Evolutionary conservation across 23 tunicate species (phyloP).

Genomic region (Trididemnum clinides): DNA sequence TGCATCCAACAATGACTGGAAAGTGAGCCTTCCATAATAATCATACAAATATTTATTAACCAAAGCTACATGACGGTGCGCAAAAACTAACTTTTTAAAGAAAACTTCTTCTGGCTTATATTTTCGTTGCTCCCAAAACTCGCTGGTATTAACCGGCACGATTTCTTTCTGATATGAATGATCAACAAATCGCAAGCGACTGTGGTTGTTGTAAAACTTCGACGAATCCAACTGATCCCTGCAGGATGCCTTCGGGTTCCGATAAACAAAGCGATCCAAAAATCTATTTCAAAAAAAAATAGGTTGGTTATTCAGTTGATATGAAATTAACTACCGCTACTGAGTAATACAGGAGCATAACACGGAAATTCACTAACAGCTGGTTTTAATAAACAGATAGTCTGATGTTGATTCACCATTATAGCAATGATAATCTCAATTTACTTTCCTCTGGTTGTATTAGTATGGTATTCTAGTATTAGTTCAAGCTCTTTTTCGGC

Average conservation of each 20-base stretch:
- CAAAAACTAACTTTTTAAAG: slow-evolving; percentile 57
- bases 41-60: too few relatives aligned
- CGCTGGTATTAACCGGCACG: slow-evolving; percentile 60
- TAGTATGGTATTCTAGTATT: too few relatives aligned
- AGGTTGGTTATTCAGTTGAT: background rate
- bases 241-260: slow-evolving; percentile 68
- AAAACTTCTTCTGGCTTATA: slow-evolving; percentile 77
- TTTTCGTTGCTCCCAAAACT: slow-evolving; percentile 54
- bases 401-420: too few relatives aligned
- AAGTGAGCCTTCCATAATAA: too few relatives aligned
- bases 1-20: too few relatives aligned
- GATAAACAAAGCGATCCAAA: slow-evolving; percentile 85
- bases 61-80: background rate
- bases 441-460: too few relatives aligned
- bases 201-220: slow-evolving; percentile 27
- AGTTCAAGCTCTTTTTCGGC: too few relatives aligned
- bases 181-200: background rate
- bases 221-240: background rate
- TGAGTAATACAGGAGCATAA: too few relatives aligned
- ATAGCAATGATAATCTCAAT: too few relatives aligned
- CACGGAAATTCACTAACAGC: too few relatives aligned
- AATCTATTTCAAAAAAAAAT: slow-evolving; percentile 37
- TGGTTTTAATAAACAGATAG: too few relatives aligned
- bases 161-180: background rate
- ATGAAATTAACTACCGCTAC: too few relatives aligned